Percentiles rank a stretch among this genome's conserved stretches.
Conservation (phyloP, 1,140 invertebrate genomes). For the Brachionus manjavacas region DNA sequence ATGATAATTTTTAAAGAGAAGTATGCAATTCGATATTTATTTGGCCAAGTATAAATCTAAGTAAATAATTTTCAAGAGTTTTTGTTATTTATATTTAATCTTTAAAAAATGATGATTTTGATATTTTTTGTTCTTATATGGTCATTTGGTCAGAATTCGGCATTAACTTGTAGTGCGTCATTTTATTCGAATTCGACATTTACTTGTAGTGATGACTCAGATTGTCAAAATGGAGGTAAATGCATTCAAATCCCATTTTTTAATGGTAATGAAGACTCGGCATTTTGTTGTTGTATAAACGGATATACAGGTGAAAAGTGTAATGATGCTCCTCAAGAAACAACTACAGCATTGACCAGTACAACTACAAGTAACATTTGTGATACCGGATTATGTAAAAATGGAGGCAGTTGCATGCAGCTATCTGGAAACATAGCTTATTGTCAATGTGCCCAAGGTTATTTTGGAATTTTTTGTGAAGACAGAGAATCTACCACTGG, state of each 20-base stretch:
- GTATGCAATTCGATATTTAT: no score
- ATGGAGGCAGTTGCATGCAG: neutral
- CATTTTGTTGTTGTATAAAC: neutral
- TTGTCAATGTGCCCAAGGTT: neutral
- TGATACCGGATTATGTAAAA: neutral
- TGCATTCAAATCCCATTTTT: constrained; percentile 6
- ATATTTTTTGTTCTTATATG: no score
- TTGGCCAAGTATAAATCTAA: no score
- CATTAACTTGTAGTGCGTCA: no score
- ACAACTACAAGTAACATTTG: neutral
- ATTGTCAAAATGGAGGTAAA: neutral
- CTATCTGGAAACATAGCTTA: neutral
- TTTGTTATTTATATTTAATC: no score
- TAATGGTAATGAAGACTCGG: neutral
- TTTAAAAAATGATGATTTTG: neutral
- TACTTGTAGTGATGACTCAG: neutral
- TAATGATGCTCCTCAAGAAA: neutral
- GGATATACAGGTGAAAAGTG: neutral
- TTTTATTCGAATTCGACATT: no score
- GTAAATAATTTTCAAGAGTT: no score
- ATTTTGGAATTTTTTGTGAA: neutral
- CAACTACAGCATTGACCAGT: neutral
- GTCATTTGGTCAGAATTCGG: no score
- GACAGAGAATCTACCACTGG: no score
- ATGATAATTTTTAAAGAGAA: no score